Percentiles rank a stretch among this genome's conserved stretches.
Evolutionary conservation across 2,113 vertebrate genomes (phyloP).

Genomic region (Sceloporus tristichus): DNA sequence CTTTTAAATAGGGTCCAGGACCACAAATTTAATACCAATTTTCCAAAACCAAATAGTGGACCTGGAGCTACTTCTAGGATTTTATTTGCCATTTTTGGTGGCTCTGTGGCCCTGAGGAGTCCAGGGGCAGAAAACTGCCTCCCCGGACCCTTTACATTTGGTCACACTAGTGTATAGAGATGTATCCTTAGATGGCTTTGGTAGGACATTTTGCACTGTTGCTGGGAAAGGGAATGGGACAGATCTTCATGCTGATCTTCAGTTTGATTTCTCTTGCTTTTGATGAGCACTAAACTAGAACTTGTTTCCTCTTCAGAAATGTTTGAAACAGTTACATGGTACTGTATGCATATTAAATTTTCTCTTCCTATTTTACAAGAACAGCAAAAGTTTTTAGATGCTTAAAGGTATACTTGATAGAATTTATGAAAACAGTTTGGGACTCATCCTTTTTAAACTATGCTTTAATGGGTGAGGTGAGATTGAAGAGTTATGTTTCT

Average conservation of each 20-base stretch:
- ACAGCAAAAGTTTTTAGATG: background rate
- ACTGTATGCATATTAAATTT: background rate
- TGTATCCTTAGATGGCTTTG: no score
- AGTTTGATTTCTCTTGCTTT: conserved; percentile 12
- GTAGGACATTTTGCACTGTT: background rate
- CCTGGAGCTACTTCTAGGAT: no score
- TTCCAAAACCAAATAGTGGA: no score
- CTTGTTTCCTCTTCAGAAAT: conserved; percentile 37
- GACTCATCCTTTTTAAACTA: conserved; percentile 20
- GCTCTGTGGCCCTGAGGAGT: no score
- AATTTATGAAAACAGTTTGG: conserved; percentile 28
- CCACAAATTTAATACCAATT: no score
- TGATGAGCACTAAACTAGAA: conserved; percentile 16
- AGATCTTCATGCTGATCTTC: background rate
- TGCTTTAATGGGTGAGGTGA: conserved; percentile 48
- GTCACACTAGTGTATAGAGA: no score
- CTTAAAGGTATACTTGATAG: conserved; percentile 23
- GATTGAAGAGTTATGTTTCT: conserved; percentile 43
- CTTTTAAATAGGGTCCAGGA: no score
- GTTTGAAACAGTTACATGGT: background rate
- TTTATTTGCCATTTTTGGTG: no score
- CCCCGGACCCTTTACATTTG: no score
- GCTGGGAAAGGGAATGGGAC: background rate
- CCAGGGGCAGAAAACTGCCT: no score
- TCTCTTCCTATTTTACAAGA: background rate